These are phyloP conservation scores for Ochlodes sylvanus DNA, from an alignment of 2,888 invertebrate species.

Conservation along the genomic window DNA sequence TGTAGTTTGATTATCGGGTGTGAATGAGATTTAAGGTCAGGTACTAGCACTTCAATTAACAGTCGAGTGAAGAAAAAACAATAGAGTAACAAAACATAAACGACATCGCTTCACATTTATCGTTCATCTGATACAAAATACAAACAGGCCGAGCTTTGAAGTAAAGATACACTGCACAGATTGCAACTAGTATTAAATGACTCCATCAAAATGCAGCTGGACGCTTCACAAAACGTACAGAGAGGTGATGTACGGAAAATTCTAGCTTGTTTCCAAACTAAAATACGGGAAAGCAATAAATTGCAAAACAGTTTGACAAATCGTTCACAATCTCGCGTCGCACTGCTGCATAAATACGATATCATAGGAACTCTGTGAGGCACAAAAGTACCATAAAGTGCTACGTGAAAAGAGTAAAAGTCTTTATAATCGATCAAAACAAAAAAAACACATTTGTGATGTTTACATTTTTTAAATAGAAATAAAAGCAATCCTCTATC, in stretches of 20 bases:
- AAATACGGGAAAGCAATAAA: conserved; percentile 22
- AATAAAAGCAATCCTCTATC: too few relatives aligned
- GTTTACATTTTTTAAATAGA: too few relatives aligned
- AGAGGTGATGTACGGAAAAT: conserved; percentile 19
- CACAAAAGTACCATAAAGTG: too few relatives aligned
- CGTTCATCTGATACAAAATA: not conserved
- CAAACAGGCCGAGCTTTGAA: not conserved
- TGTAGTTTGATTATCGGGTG: too few relatives aligned
- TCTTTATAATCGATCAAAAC: too few relatives aligned
- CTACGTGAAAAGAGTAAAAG: too few relatives aligned
- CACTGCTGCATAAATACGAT: conserved; percentile 13
- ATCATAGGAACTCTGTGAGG: not conserved
- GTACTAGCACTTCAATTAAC: not conserved
- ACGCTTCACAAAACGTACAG: conserved; percentile 9
- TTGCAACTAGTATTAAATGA: not conserved
- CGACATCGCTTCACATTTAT: not conserved
- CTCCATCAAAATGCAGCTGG: conserved; percentile 21
- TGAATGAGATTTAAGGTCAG: too few relatives aligned
- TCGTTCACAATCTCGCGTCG: conserved; percentile 21
- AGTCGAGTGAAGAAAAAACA: not conserved
- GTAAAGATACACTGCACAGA: not conserved
- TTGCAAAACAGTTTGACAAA: conserved; percentile 28
- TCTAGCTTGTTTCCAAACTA: conserved; percentile 21
- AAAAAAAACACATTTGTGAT: too few relatives aligned
- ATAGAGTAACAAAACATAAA: not conserved